Evolutionary conservation across 2,113 vertebrate species (phyloP), one percentile per base, ranked within the genome.

Genomic region (Toxostoma redivivum): DNA sequence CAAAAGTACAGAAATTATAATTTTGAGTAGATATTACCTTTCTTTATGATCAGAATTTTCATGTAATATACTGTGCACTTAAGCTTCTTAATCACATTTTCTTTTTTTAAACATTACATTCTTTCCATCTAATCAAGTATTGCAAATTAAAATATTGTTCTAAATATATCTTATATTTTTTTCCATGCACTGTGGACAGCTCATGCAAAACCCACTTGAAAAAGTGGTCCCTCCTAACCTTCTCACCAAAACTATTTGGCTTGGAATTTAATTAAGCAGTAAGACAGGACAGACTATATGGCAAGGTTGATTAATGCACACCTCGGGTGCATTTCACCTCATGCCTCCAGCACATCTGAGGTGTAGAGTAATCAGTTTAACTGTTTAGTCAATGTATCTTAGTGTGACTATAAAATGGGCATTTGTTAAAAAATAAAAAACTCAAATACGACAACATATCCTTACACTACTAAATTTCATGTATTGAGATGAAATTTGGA

Each of bases 1-100:
- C 98, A 98, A 98, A 99, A 99, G 98, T 98, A 98, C 98, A 98
- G 98, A 99, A 99, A 99, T 99, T 99, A 99, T 98, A 99, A 99
- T 99, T 99, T 99, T 97, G 98, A 98, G 98, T 98, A 98, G 98
- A 99, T 98, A 98, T 98, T 97, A 98, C 97, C 98, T 98, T 98
- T 98, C 97, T 98, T 98, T 98, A 98, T 97, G 97, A 98, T 98
- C 97, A 98, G 97, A 98, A 98, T 98, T 98, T 98, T 98, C 97
- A 98, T 97, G 98, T 98, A 97, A 98, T 98, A 98, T 98, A 98
- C 97, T 97, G 93, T 93, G 92, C 94, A 98, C 98, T 98, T 98
- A 97, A 98, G 97, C 94, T 96, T 97, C 74, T 97, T 98, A 98
- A 98, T 98, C 98, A 98, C 97, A 97, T 97, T 98, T 97, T 80